Percentiles rank a stretch among this genome's conserved stretches.
phyloP scores from a whole-genome alignment of 2,888 invertebrate genomes.

The Cerceris rybyensis region DNA sequence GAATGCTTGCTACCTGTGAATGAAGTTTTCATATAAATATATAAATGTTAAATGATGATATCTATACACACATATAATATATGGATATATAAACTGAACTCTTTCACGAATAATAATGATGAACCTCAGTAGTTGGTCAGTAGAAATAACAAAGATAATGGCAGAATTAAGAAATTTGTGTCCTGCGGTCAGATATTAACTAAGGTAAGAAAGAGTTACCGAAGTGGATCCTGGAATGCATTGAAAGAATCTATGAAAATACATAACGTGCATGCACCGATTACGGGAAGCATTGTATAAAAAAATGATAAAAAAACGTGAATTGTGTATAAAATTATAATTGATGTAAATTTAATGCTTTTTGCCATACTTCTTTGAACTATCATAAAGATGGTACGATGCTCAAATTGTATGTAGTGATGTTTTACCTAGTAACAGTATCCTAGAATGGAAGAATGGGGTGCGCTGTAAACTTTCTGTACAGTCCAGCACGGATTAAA shows the following conservation, averaged over 20 bases:
- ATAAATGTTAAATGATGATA: slow-evolving; percentile 74
- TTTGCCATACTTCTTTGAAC: slow-evolving; percentile 68
- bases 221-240: slow-evolving; percentile 43
- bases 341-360: slow-evolving; percentile 64
- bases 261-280: slow-evolving; percentile 41
- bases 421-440: slow-evolving; percentile 63
- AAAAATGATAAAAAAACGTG: slow-evolving; percentile 30
- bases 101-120: slow-evolving; percentile 66
- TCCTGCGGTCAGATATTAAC: slow-evolving; percentile 51
- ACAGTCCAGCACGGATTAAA: slow-evolving; percentile 30
- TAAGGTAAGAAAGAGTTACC: slow-evolving; percentile 19
- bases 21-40: slow-evolving; percentile 78
- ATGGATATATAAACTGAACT: slow-evolving; percentile 65
- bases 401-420: slow-evolving; percentile 72
- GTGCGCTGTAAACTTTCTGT: slow-evolving; percentile 58
- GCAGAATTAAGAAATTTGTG: slow-evolving; percentile 47
- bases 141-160: slow-evolving; percentile 63
- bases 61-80: slow-evolving; percentile 71
- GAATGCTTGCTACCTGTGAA: slow-evolving; percentile 78
- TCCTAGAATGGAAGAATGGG: slow-evolving; percentile 63
- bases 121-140: slow-evolving; percentile 68
- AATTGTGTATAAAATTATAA: slow-evolving; percentile 44
- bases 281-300: slow-evolving; percentile 32
- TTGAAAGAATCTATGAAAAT: slow-evolving; percentile 34
- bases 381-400: slow-evolving; percentile 66